Conservation (phyloP, 2,888 invertebrate genomes). For the Pelosia muscerda region DNA sequence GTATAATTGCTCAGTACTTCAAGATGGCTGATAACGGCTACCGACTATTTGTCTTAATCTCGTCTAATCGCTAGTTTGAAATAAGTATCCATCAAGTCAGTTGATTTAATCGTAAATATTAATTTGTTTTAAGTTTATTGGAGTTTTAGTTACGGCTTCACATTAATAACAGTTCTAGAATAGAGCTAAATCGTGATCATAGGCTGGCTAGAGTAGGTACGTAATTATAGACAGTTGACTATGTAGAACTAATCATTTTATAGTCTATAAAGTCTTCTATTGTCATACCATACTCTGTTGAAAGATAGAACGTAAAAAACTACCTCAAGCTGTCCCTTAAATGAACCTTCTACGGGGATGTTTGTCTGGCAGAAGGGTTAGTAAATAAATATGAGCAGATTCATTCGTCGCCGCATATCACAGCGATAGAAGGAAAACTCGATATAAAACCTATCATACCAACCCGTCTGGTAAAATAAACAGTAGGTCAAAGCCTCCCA, state of each 20-base stretch:
- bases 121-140: conserved; percentile 31
- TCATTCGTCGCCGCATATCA: too few relatives aligned
- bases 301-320: too few relatives aligned
- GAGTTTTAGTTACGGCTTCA: neutral
- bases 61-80: conserved; percentile 15
- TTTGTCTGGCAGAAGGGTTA: too few relatives aligned
- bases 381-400: too few relatives aligned
- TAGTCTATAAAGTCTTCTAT: neutral
- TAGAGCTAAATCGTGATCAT: neutral
- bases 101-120: conserved; percentile 37
- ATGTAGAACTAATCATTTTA: neutral
- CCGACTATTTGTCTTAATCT: conserved; percentile 50
- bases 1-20: conserved; percentile 64
- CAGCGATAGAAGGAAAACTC: too few relatives aligned
- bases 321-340: too few relatives aligned
- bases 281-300: neutral
- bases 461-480: too few relatives aligned
- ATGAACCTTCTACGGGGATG: too few relatives aligned
- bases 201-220: neutral
- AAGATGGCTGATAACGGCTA: conserved; percentile 62
- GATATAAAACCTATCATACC: too few relatives aligned
- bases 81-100: conserved; percentile 35
- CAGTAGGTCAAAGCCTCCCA: too few relatives aligned
- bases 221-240: neutral
- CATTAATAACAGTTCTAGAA: neutral